Conservation (phyloP, 2,888 invertebrate genomes). For the Ochropacha duplaris region DNA sequence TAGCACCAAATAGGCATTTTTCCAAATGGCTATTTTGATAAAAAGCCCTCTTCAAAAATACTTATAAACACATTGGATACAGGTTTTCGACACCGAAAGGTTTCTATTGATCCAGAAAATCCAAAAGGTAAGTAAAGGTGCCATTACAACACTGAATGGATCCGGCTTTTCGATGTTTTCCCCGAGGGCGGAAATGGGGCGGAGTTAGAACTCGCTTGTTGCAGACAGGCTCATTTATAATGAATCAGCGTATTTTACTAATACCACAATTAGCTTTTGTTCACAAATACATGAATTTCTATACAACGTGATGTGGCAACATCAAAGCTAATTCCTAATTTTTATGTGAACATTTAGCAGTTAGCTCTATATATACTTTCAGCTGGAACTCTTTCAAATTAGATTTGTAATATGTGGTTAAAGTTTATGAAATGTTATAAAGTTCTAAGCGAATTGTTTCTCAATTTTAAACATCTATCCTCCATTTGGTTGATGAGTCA, state of each 20-base stretch:
- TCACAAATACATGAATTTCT: neutral
- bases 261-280: conserved; percentile 2
- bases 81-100: neutral
- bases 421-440: neutral
- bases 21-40: neutral
- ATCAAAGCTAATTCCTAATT: neutral
- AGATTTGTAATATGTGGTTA: no score
- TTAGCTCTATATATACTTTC: no score
- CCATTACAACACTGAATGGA: conserved; percentile 9
- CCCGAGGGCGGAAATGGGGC: conserved; percentile 10
- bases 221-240: conserved; percentile 10
- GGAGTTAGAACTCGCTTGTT: conserved; percentile 6
- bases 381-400: no score
- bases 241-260: conserved; percentile 5
- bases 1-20: neutral
- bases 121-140: conserved; percentile 4
- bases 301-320: neutral
- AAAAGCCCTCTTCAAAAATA: neutral
- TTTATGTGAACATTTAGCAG: neutral
- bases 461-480: neutral
- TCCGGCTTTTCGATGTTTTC: conserved; percentile 11
- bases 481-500: neutral
- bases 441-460: neutral
- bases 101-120: conserved; percentile 5
- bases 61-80: neutral